Evolutionary conservation across 2,113 vertebrate species (phyloP), one percentile per base, ranked within the genome.

Genomic region (Seriola aureovittata): DNA sequence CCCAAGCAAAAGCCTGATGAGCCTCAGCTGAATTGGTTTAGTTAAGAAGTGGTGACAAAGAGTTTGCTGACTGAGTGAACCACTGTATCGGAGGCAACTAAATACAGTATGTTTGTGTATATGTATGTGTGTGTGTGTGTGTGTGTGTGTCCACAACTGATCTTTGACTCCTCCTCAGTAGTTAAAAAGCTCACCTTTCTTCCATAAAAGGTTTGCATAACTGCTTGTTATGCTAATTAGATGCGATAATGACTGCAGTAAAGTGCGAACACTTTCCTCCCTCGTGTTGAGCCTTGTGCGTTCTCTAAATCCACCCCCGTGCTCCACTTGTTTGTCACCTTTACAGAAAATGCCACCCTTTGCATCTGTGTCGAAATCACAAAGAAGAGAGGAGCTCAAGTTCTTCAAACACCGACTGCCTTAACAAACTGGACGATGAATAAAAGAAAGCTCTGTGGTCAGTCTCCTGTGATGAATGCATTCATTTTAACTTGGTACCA

Each of bases 161-260:
- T 80, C 60, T 60, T 63, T 68, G 50, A 58, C 70, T 75, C 48
- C 62, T 78, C 66, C 55, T 82, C 66, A 40, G 66, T 54, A 36
- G 70, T 66, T 68, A 69, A 75, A 77, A 66, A 70, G 66, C 62
- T 74, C 72, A 92, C 85, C 89, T 85, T 80, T 69, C 64, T 68
- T 66, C 50, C 71, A 71, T 40, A 82, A 89, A 62, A 81, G 81
- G 62, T 78, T 90, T 90, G 69, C 85, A 85, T 89, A 90, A 90
- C 76, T 62, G 64, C 87, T 72, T 46, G 74, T 84, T 80, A 90
- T 90, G 90, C 75, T 90, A 85, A 92, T 92, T 78, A 69, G 50
- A 23, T 25, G 75, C 68, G 65, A 81, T 89, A 78, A 88, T 89
- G 71, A 77, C 76, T 78, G 59, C 81, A 69, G 79, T 38, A 4